Evolutionary conservation across 2,113 vertebrate genomes (phyloP).

Genomic region (Strix aluco): DNA sequence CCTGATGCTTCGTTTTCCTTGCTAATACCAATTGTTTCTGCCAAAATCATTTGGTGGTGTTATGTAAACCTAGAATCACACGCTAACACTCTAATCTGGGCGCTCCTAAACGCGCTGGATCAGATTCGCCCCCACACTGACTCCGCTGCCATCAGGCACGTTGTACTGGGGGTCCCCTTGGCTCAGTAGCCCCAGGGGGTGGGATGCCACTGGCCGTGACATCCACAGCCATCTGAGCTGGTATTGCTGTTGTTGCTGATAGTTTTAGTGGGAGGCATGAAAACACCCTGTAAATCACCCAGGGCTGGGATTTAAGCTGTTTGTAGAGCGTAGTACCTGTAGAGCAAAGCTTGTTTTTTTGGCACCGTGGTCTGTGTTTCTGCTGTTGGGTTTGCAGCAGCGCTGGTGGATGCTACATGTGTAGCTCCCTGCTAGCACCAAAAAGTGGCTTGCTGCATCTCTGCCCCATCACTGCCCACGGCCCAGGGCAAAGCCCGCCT

Average conservation of each 20-base stretch:
- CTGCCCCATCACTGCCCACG: rapidly evolving
- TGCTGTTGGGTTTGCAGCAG: neutral
- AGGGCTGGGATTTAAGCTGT: neutral
- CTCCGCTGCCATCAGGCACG: neutral
- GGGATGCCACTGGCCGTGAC: neutral
- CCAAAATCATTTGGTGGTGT: slow-evolving; percentile 21
- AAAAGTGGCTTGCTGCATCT: neutral
- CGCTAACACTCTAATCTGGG: neutral
- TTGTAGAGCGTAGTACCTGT: neutral
- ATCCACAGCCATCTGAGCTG: neutral
- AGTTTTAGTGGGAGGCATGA: neutral
- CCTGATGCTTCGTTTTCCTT: slow-evolving; percentile 20
- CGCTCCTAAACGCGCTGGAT: neutral
- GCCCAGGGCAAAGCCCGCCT: neutral
- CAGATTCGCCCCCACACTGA: neutral
- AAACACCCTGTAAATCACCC: neutral
- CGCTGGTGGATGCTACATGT: rapidly evolving
- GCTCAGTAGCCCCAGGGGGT: neutral
- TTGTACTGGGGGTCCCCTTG: neutral
- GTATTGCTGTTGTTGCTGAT: rapidly evolving
- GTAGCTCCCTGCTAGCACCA: neutral
- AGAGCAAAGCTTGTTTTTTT: rapidly evolving
- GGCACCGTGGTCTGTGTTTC: neutral
- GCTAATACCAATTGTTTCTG: slow-evolving; percentile 46
- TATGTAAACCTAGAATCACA: slow-evolving; percentile 65